Evolutionary conservation across 2,888 invertebrate genomes (phyloP).

Genomic region (Aleiodes alternator): DNA sequence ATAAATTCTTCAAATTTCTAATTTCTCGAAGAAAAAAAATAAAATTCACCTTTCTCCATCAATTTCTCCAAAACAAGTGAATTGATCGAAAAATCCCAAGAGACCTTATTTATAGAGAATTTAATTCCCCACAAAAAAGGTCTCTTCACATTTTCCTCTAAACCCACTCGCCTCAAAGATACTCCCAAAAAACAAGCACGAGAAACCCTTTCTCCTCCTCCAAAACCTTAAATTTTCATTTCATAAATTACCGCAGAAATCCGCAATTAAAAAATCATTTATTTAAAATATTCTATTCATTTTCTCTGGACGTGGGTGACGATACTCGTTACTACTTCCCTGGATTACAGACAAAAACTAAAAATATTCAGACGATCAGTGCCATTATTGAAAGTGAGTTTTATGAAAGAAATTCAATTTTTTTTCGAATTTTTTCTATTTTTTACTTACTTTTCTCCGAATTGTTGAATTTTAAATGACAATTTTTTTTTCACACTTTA

Average conservation of each 20-base stretch:
- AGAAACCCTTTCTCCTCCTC: too few species aligned
- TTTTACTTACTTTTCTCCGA: neutral
- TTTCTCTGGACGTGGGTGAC: neutral
- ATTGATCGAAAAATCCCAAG: too few species aligned
- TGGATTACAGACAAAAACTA: conserved; percentile 23
- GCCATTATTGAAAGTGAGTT: neutral
- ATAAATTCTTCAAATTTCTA: neutral
- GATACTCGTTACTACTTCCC: conserved; percentile 1
- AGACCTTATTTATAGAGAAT: too few species aligned
- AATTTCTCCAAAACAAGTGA: too few species aligned
- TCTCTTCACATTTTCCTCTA: too few species aligned
- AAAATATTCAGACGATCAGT: conserved; percentile 20
- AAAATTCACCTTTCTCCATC: neutral
- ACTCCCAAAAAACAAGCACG: too few species aligned
- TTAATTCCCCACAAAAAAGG: too few species aligned
- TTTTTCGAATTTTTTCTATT: neutral
- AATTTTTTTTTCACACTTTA: neutral
- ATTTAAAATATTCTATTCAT: neutral
- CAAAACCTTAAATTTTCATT: too few species aligned
- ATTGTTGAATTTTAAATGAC: neutral
- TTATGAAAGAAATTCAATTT: neutral
- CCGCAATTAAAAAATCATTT: too few species aligned
- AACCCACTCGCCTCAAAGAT: too few species aligned
- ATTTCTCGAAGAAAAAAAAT: neutral
- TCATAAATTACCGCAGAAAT: too few species aligned